Evolutionary conservation across 2,888 invertebrate species (phyloP).

Genomic region (Eupeodes latifasciatus): DNA sequence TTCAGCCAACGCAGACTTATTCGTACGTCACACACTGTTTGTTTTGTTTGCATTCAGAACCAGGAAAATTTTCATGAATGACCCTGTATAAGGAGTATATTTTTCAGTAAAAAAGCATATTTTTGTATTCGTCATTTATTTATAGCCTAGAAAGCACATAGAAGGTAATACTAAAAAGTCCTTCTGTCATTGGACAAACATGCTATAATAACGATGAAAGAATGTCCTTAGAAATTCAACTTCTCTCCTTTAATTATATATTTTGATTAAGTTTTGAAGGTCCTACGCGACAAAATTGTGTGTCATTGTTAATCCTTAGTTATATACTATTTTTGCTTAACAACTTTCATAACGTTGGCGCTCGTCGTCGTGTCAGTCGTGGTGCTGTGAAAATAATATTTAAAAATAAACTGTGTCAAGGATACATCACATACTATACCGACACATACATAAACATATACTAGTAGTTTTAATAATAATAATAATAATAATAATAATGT

Average conservation of each 20-base stretch:
- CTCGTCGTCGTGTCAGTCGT: no score
- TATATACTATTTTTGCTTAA: not conserved
- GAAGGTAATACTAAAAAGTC: not conserved
- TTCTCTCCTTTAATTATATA: not conserved
- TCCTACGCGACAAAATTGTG: not conserved
- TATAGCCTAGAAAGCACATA: no score
- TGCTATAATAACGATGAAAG: not conserved
- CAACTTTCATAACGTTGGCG: not conserved
- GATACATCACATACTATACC: constrained; percentile 35
- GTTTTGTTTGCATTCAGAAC: no score
- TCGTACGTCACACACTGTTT: no score
- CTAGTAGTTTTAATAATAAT: not conserved
- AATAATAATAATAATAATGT: constrained; percentile 18
- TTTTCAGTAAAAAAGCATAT: no score
- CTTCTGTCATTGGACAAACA: not conserved
- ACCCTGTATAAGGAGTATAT: no score
- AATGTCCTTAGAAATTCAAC: not conserved
- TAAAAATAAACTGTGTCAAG: constrained; percentile 60
- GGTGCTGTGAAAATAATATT: not conserved
- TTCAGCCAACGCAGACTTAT: no score
- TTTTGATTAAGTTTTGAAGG: constrained; percentile 16
- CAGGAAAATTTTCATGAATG: no score
- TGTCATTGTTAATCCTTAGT: constrained; percentile 2
- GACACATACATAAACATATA: no score
- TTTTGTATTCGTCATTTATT: no score